Conservation (phyloP, 2,113 vertebrate species). For the Pristiophorus japonicus region DNA sequence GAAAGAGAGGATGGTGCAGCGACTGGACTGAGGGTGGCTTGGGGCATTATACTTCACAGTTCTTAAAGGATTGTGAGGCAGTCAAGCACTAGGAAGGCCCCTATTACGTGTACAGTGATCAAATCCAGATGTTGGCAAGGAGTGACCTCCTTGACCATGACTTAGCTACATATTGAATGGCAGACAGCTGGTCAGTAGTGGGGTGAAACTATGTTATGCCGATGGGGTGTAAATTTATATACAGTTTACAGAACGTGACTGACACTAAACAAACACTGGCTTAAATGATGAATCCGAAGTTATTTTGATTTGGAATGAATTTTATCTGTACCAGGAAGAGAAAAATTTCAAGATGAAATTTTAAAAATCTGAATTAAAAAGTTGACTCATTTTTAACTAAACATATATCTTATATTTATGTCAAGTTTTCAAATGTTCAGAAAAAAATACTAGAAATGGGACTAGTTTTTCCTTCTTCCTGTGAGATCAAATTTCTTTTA, state of each 20-base stretch:
- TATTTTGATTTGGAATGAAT: conserved; percentile 48
- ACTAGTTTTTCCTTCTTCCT: conserved; percentile 58
- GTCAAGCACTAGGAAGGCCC: conserved; percentile 61
- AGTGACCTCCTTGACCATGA: conserved; percentile 68
- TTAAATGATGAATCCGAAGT: conserved; percentile 62
- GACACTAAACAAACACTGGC: conserved; percentile 69
- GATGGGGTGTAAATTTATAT: conserved; percentile 70
- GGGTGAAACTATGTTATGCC: conserved; percentile 67
- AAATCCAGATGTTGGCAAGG: conserved; percentile 87
- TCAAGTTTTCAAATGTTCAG: conserved; percentile 44
- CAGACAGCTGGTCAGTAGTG: conserved; percentile 66
- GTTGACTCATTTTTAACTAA: not conserved
- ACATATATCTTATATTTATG: conserved; percentile 24
- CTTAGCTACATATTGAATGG: conserved; percentile 68
- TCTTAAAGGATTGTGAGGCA: conserved; percentile 56
- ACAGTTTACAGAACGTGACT: conserved; percentile 64
- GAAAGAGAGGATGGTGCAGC: not conserved
- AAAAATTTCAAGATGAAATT: conserved; percentile 32
- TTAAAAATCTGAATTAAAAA: not conserved
- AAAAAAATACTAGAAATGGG: conserved; percentile 59
- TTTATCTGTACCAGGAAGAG: conserved; percentile 46
- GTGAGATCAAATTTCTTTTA: conserved; percentile 81
- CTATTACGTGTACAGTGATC: conserved; percentile 73
- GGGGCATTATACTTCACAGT: conserved; percentile 40
- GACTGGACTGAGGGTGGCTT: conserved; percentile 9